Percentiles rank a stretch among this genome's conserved stretches.
Conservation (phyloP, 2,797 vertebrate species). For the Sebastes itinus region DNA sequence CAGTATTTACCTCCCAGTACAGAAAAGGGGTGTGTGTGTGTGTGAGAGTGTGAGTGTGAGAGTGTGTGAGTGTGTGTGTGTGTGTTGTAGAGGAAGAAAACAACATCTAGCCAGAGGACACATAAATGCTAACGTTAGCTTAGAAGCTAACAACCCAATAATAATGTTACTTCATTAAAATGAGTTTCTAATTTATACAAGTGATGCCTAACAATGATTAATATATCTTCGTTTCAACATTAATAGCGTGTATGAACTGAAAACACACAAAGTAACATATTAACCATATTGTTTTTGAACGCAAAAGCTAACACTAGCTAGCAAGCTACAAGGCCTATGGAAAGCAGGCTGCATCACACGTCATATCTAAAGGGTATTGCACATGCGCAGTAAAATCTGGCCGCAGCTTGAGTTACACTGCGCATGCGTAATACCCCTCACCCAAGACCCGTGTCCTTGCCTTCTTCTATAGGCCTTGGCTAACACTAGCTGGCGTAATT, state of each 20-base stretch:
- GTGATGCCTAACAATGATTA: fast-evolving
- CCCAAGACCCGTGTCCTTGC: too few species aligned
- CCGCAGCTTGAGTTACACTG: too few species aligned
- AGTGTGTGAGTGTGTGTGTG: too few species aligned
- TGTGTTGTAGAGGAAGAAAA: not conserved
- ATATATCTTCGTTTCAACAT: fast-evolving
- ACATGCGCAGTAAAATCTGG: too few species aligned
- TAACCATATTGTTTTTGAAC: too few species aligned
- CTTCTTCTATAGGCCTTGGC: too few species aligned
- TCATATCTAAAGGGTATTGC: too few species aligned
- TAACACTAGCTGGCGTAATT: not conserved
- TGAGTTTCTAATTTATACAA: too few species aligned
- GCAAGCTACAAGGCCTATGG: not conserved
- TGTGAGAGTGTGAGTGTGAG: too few species aligned
- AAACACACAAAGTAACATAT: not conserved
- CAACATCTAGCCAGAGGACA: not conserved
- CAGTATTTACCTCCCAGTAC: not conserved
- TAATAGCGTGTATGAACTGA: fast-evolving
- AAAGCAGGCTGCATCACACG: fast-evolving
- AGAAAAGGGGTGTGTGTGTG: conserved; percentile 1
- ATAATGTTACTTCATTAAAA: too few species aligned
- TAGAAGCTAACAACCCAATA: not conserved
- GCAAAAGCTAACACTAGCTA: conserved; percentile 5
- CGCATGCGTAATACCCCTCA: too few species aligned
- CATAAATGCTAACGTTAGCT: not conserved